Evolutionary conservation across 2,113 vertebrate species (phyloP), one percentile per base, ranked within the genome.

Genomic region (Trachemys scripta): DNA sequence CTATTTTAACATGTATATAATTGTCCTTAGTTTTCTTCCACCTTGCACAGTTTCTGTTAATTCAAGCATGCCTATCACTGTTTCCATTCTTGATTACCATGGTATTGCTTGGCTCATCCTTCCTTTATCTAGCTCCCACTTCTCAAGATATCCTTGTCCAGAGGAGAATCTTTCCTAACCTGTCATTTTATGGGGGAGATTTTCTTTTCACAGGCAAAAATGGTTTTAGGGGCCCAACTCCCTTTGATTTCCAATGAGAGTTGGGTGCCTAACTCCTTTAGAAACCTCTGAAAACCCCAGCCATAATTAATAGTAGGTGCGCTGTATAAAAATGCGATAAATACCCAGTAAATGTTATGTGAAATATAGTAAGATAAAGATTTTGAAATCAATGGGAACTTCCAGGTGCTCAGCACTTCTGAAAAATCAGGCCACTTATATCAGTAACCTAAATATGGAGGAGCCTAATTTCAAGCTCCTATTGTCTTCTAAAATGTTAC

Each of bases 1-100:
- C 5, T 2, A 5, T 11, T 95, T 84, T 31, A 16, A 91, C 84
- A 3, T 95, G 92, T 62, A 94, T 31, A 20, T 95, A 86, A 17
- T 97, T 95, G 49, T 51, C 88, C 82, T 57, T 38, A 35, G 10
- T 94, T 94, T 83, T 94, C 45, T 91, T 92, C 79, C 49, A 90
- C 3, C 20, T 72, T 88, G 57, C 29, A 81, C 17, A 80, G 4
- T 89, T 90, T 79, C 56, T 84, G 10, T 76, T 54, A 9, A 79
- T 86, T 93, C 7, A 90, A 80, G 11, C 78, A 80, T 3, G 20
- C 16, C 35, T 47, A 12, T 4, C 1, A 17, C 35, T 87, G 12
- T 93, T 95, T 78, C 2, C 6, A 84, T 84, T 96, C 80, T 51
- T 92, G 85, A 47, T 11, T 96, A 56, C 24, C n/a, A 65, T 9